A percentile compares a stretch with the other conserved stretches of the same genome.
Evolutionary conservation across 2,888 invertebrate genomes (phyloP).

Genomic region (Nomada ruficornis): DNA sequence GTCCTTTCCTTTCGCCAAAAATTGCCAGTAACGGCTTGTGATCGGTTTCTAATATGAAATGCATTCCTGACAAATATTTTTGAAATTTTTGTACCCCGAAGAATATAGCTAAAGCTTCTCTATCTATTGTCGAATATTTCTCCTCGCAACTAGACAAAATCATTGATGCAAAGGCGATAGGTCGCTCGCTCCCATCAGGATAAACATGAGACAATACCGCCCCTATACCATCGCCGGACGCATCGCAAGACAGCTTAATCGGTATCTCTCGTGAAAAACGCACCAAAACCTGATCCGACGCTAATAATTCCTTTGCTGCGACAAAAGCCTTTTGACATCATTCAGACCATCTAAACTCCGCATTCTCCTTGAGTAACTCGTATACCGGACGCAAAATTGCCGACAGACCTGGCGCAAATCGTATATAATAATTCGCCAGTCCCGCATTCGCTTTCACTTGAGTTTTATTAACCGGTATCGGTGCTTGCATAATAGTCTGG

Average conservation of each 20-base stretch:
- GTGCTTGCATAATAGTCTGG: conserved; percentile 15
- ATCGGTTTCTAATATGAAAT: conserved; percentile 53
- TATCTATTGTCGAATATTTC: conserved; percentile 47
- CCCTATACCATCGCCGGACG: conserved; percentile 41
- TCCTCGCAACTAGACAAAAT: conserved; percentile 33
- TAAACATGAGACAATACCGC: conserved; percentile 43
- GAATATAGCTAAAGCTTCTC: conserved; percentile 24
- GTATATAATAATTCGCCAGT: conserved; percentile 34
- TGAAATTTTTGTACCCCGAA: conserved; percentile 52
- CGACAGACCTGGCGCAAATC: conserved; percentile 27
- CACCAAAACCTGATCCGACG: conserved; percentile 31
- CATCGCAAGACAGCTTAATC: conserved; percentile 43
- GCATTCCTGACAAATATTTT: conserved; percentile 42
- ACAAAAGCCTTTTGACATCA: conserved; percentile 32
- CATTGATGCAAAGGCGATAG: conserved; percentile 48
- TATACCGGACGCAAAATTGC: conserved; percentile 28
- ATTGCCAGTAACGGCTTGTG: conserved; percentile 41
- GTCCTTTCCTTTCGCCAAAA: conserved; percentile 40
- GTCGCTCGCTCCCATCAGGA: conserved; percentile 33
- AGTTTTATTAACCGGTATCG: not conserved
- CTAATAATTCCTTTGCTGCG: conserved; percentile 25
- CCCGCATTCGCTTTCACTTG: conserved; percentile 19
- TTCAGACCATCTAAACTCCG: conserved; percentile 28
- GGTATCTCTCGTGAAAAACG: conserved; percentile 40
- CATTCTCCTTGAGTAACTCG: conserved; percentile 26